Base-by-base conservation (phyloP, 1,140 invertebrate genomes). In the Callitettix versicolor region DNA sequence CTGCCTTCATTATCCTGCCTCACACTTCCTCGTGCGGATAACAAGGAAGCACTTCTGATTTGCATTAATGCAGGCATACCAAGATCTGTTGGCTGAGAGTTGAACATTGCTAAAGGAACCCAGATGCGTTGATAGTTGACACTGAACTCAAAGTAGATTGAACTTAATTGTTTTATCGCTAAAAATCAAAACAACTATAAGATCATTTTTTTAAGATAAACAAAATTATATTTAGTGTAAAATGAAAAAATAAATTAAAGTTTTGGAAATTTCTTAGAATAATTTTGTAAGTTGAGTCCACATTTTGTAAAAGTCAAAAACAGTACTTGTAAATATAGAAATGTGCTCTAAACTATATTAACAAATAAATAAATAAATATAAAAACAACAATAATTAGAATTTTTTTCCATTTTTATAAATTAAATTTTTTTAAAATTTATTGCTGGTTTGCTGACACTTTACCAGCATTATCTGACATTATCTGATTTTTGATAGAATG, bases 101-200 rank as follows among this genome's bases (percentile, higher is more conserved):
- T 60, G 68, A 69, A 73, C 67, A 67, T 70, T 56, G 69, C 72
- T 61, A 72, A 53, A 11, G 73, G 72, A n/a, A 73, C 66, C 50
- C 69, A 68, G 22, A 75, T 67, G 55, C 70, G 69, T 63, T 77
- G 74, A 55, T 75, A 71, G 64, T 76, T 76, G 17, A 75, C 59
- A 52, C 74, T 73, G 60, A 75, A 73, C 57, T 75, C 72, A 64
- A 73, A 71, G 30, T 70, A 74, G 33, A 71, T 57, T 9, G 72
- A 63, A 62, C 68, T 73, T 67, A 62, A 24, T 63, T 62, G 53
- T 67, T 68, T 7, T 53, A 70, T 65, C 62, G 67, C 56, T 72
- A 63, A 21, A 70, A 65, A 68, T 61, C 22, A 64, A 63, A 65
- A 67, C 68, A 62, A 36, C 66, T 66, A 5, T 69, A 68, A 48